Evolutionary conservation across 2,888 invertebrate genomes (phyloP).

Genomic region (Muscina levida): DNA sequence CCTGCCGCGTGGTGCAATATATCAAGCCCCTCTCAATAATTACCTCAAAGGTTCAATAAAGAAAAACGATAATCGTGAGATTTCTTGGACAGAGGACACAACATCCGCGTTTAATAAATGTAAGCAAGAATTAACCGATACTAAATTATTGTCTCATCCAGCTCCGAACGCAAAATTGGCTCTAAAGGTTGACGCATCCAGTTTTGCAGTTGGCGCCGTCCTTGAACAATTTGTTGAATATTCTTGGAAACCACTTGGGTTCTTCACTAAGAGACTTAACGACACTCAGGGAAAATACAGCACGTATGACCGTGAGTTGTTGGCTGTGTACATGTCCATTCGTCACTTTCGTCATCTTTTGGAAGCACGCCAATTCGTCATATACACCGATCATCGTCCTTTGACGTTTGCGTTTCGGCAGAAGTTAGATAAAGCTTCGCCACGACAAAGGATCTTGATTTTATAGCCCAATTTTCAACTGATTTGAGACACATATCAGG

Average conservation of each 20-base stretch:
- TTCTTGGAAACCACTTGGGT: constrained; percentile 41
- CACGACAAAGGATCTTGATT: constrained; percentile 26
- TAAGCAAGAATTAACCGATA: constrained; percentile 21
- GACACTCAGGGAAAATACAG: neutral
- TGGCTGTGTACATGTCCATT: neutral
- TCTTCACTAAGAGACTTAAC: constrained; percentile 2
- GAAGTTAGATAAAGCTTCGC: constrained; percentile 34
- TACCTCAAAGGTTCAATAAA: neutral
- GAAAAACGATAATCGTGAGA: constrained; percentile 24
- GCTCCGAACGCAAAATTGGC: neutral
- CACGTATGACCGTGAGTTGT: constrained; percentile 17
- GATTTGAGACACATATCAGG: constrained; percentile 70
- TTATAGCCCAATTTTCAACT: constrained; percentile 45
- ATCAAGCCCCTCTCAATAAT: neutral
- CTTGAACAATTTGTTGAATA: constrained; percentile 10
- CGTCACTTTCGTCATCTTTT: neutral
- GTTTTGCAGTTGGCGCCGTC: too few species aligned
- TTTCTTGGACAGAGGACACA: neutral
- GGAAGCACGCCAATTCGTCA: neutral
- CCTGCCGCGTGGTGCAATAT: constrained; percentile 35
- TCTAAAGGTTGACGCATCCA: constrained; percentile 17
- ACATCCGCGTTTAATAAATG: neutral
- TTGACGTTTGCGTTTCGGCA: constrained; percentile 1
- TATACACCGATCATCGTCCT: constrained; percentile 8
- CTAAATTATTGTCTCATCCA: neutral